Conservation (phyloP, 2,113 vertebrate genomes). For the Danionella cerebrum region DNA sequence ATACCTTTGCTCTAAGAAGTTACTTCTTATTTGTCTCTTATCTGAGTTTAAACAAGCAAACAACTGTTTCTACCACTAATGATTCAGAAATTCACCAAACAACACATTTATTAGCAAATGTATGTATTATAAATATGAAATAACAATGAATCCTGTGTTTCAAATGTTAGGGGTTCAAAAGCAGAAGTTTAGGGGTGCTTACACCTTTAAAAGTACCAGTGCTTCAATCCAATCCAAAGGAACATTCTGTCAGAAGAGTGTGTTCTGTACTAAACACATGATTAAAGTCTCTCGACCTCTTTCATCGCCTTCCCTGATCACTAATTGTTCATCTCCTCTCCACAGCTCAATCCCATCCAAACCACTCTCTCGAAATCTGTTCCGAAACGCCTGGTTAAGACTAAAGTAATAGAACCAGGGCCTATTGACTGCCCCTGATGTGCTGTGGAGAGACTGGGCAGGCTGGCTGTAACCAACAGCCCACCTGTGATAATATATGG, state of each 20-base stretch:
- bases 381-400: background rate
- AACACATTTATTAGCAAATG: too few relatives aligned
- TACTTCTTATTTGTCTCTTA: too few relatives aligned
- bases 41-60: too few relatives aligned
- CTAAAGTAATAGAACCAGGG: conserved; percentile 26
- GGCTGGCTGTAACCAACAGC: conserved; percentile 46
- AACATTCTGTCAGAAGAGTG: background rate
- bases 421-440: conserved; percentile 38
- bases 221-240: background rate
- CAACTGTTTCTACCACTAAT: too few relatives aligned
- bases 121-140: too few relatives aligned
- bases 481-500: conserved; percentile 72
- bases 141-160: too few relatives aligned
- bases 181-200: too few relatives aligned
- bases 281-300: conserved; percentile 35
- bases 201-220: too few relatives aligned
- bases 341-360: conserved; percentile 12
- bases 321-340: conserved; percentile 44
- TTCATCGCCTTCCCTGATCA: conserved; percentile 41
- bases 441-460: conserved; percentile 40
- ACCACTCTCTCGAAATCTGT: conserved; percentile 20
- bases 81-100: too few relatives aligned
- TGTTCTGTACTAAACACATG: background rate
- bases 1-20: too few relatives aligned
- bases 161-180: too few relatives aligned